Conservation (phyloP, 2,888 invertebrate genomes). For the Metellina segmentata region DNA sequence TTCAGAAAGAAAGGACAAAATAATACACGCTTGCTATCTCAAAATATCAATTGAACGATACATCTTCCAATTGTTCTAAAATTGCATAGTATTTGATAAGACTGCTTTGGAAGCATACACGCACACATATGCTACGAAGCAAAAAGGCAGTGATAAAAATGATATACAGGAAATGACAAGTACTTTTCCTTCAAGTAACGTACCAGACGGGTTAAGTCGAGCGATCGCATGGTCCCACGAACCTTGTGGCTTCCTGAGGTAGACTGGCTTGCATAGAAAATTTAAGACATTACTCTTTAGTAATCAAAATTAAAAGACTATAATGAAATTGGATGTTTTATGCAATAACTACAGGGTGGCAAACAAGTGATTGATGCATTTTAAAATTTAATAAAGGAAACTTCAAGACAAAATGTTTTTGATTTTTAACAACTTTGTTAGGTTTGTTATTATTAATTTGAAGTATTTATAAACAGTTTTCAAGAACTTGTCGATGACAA, state of each 20-base stretch:
- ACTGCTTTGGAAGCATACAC: conserved; percentile 58
- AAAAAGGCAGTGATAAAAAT: conserved; percentile 59
- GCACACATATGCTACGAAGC: conserved; percentile 39
- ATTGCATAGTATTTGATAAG: conserved; percentile 57
- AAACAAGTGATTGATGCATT: too few species aligned
- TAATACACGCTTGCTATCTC: not conserved
- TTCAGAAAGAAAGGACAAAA: not conserved
- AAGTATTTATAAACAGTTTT: too few species aligned
- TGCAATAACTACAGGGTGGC: too few species aligned
- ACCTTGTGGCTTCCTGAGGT: not conserved
- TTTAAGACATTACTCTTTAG: not conserved
- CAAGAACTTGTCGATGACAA: too few species aligned
- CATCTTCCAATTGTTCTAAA: conserved; percentile 17
- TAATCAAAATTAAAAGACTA: not conserved
- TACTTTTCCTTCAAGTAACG: not conserved
- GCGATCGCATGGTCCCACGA: conserved; percentile 20
- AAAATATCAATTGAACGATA: conserved; percentile 11
- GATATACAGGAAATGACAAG: not conserved
- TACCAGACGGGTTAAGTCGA: not conserved
- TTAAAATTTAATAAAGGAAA: too few species aligned
- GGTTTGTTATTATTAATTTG: too few species aligned
- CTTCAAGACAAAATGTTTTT: too few species aligned
- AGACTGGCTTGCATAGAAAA: not conserved
- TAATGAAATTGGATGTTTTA: not conserved
- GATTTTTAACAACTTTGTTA: too few species aligned